A percentile compares a stretch with the other conserved stretches of the same genome.
phyloP scores from a whole-genome alignment of 2,113 vertebrate genomes.

The Parus major region DNA sequence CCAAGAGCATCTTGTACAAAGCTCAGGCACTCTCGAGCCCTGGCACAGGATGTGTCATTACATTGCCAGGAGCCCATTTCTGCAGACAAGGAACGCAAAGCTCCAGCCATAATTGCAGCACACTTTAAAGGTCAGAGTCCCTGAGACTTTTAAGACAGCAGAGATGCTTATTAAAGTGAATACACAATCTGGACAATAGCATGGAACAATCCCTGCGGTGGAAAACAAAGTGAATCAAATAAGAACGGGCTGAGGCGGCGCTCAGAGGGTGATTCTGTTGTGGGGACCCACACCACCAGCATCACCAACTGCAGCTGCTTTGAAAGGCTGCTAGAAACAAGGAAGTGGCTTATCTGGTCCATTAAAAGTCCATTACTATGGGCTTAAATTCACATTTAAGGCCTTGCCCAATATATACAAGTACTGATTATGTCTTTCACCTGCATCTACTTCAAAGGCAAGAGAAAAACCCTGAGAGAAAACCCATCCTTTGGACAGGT shows the following conservation, averaged over 20 bases:
- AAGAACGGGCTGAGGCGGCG: background rate
- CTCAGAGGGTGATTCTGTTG: background rate
- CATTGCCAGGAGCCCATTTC: slow-evolving; percentile 71
- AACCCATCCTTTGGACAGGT: background rate
- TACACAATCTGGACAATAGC: background rate
- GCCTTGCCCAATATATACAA: background rate
- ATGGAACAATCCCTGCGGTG: background rate
- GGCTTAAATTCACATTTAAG: background rate
- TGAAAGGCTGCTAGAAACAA: background rate
- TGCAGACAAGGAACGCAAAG: slow-evolving; percentile 66
- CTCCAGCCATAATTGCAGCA: slow-evolving; percentile 64
- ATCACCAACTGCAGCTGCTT: background rate
- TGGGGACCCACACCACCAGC: background rate
- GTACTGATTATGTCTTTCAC: background rate
- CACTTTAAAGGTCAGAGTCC: slow-evolving; percentile 73
- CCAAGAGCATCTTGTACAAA: slow-evolving; percentile 17
- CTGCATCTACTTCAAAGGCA: background rate
- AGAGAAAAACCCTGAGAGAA: background rate
- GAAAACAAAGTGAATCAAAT: background rate
- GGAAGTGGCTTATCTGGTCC: background rate
- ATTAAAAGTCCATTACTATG: background rate
- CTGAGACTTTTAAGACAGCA: slow-evolving; percentile 36
- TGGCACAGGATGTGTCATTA: slow-evolving; percentile 15
- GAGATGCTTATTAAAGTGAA: slow-evolving; percentile 41
- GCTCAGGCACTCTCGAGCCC: background rate